A percentile compares a stretch with the other conserved stretches of the same genome.
phyloP scores from a whole-genome alignment of 37 sponge, comb jelly and placozoan genomes.

The Eunapius fragilis region DNA sequence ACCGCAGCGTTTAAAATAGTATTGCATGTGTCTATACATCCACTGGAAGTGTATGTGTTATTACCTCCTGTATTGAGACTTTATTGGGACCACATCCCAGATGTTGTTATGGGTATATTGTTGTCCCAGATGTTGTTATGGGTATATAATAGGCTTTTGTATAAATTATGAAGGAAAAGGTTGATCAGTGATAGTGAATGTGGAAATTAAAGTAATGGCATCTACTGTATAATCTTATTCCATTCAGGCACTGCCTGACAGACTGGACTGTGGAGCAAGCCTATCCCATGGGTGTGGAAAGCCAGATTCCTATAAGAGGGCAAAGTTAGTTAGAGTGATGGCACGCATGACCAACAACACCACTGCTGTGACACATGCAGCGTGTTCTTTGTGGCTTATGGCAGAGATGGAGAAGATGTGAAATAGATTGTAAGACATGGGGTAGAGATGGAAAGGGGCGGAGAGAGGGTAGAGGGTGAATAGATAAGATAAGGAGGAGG shows the following conservation, averaged over 20 bases:
- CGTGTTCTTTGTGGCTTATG: conserved; percentile 90
- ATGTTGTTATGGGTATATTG: too few species aligned
- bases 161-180: too few species aligned
- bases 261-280: conserved; percentile 91
- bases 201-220: too few species aligned
- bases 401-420: conserved; percentile 87
- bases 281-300: conserved; percentile 83
- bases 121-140: too few species aligned
- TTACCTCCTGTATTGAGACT: too few species aligned
- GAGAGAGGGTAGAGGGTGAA: not conserved
- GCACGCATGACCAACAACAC: conserved; percentile 88
- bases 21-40: too few species aligned
- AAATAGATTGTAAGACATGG: not conserved
- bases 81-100: too few species aligned
- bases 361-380: conserved; percentile 80
- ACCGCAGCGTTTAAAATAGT: too few species aligned
- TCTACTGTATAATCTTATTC: too few species aligned
- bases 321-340: conserved; percentile 80
- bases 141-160: too few species aligned
- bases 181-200: too few species aligned
- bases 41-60: too few species aligned
- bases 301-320: conserved; percentile 70
- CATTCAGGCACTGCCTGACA: conserved; percentile 85
- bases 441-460: not conserved
- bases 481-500: not conserved